Conservation (phyloP, 2,888 invertebrate genomes). For the Hipparchia sbordonii region DNA sequence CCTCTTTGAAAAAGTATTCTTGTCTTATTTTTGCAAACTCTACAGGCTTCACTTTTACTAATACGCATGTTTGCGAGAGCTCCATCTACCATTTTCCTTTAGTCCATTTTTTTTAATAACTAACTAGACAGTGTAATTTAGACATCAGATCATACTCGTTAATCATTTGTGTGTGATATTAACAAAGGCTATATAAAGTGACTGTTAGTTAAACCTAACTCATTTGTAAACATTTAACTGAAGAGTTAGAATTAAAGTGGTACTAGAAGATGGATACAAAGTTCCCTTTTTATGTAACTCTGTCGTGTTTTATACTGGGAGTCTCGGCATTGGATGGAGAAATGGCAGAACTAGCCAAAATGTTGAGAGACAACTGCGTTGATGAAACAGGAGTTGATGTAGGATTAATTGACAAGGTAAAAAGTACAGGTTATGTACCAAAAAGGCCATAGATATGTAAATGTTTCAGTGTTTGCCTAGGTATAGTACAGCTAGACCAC, state of each 20-base stretch:
- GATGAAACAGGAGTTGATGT: slow-evolving; percentile 65
- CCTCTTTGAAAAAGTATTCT: no score
- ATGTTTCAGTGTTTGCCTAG: no score
- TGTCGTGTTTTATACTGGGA: slow-evolving; percentile 35
- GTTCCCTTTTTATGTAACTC: slow-evolving; percentile 34
- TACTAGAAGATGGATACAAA: slow-evolving; percentile 24
- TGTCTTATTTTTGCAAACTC: background rate
- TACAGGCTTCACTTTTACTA: background rate
- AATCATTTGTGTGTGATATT: slow-evolving; percentile 45
- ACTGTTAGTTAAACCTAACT: background rate
- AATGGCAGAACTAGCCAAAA: slow-evolving; percentile 68
- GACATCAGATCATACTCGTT: slow-evolving; percentile 32
- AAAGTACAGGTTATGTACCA: background rate
- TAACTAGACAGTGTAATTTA: slow-evolving; percentile 53
- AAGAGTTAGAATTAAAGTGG: background rate
- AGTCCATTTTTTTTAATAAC: slow-evolving; percentile 47
- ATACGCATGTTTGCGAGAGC: background rate
- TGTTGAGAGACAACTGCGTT: slow-evolving; percentile 67
- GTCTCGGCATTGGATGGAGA: slow-evolving; percentile 59
- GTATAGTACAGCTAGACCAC: no score
- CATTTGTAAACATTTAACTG: slow-evolving; percentile 16
- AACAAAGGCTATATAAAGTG: slow-evolving; percentile 49
- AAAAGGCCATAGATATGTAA: no score
- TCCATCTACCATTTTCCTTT: background rate
- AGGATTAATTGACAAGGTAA: slow-evolving; percentile 51